These are phyloP conservation scores for Myiopsitta monachus DNA, from an alignment of 2,113 vertebrate species.

Conservation along the genomic window DNA sequence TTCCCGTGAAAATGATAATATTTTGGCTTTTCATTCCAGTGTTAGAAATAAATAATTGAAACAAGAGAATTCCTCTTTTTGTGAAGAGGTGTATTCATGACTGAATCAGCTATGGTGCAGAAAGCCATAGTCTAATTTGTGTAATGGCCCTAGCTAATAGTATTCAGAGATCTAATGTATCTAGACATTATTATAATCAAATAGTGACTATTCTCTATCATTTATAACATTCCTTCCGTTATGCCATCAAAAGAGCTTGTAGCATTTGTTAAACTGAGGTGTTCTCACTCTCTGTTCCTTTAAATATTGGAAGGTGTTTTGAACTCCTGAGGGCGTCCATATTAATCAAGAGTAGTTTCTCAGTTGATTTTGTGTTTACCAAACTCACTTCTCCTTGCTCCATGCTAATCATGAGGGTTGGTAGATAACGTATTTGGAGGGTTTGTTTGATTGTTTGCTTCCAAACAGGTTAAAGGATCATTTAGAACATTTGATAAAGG, in stretches of 20 bases:
- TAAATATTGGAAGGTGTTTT: background rate
- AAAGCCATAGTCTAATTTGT: background rate
- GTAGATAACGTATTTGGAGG: background rate
- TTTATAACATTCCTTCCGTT: background rate
- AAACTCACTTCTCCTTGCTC: background rate
- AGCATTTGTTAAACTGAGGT: background rate
- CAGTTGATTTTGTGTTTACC: background rate
- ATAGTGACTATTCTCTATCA: background rate
- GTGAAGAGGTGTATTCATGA: background rate
- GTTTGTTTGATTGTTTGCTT: conserved; percentile 17
- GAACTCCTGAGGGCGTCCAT: background rate
- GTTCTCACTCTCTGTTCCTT: background rate
- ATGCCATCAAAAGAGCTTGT: fast-evolving
- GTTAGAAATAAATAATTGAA: background rate
- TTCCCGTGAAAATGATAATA: background rate
- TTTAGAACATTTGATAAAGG: background rate
- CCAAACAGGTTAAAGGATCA: background rate
- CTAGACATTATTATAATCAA: background rate
- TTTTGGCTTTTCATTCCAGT: background rate
- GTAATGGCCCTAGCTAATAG: background rate
- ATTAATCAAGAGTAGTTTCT: background rate
- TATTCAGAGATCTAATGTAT: background rate
- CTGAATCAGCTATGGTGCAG: background rate
- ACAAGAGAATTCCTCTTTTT: background rate
- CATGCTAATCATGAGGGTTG: background rate